These are phyloP conservation scores for Onthophagus taurus DNA, from an alignment of 1,140 invertebrate genomes.

Conservation along the genomic window DNA sequence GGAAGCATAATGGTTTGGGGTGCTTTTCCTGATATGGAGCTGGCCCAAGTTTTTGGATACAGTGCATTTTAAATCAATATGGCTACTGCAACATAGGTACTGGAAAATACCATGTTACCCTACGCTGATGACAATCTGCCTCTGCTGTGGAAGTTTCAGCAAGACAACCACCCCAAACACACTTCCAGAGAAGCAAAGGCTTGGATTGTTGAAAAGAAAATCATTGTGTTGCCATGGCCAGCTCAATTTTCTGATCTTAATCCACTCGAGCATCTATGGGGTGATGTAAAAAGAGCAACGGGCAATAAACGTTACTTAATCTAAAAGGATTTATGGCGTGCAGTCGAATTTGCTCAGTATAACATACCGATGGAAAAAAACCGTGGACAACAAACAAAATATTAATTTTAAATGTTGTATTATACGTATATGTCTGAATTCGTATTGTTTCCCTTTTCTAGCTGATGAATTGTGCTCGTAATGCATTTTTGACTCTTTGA, in stretches of 20 bases:
- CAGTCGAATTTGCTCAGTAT: too few species aligned
- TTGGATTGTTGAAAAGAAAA: background rate
- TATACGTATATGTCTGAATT: too few species aligned
- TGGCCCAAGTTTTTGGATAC: background rate
- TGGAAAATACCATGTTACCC: slow-evolving; percentile 16
- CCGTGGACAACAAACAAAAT: too few species aligned
- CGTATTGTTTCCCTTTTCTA: too few species aligned
- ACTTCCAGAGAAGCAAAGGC: slow-evolving; percentile 5
- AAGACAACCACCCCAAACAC: slow-evolving; percentile 36
- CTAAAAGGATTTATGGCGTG: too few species aligned
- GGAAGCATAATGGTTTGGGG: background rate
- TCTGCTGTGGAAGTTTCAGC: slow-evolving; percentile 26
- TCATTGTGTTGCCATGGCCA: background rate
- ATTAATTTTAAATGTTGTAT: too few species aligned
- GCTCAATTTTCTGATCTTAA: slow-evolving; percentile 3
- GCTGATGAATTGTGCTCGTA: too few species aligned
- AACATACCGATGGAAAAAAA: too few species aligned
- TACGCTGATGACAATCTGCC: slow-evolving; percentile 22
- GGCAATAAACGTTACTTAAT: too few species aligned
- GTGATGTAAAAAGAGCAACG: slow-evolving; percentile 1
- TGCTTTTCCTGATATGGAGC: background rate
- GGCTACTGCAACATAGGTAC: background rate
- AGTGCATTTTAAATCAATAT: background rate
- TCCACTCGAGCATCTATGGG: background rate
- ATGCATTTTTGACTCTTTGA: too few species aligned